Evolutionary conservation across 2,888 invertebrate species (phyloP).

Genomic region (Drosophila niveifrons): DNA sequence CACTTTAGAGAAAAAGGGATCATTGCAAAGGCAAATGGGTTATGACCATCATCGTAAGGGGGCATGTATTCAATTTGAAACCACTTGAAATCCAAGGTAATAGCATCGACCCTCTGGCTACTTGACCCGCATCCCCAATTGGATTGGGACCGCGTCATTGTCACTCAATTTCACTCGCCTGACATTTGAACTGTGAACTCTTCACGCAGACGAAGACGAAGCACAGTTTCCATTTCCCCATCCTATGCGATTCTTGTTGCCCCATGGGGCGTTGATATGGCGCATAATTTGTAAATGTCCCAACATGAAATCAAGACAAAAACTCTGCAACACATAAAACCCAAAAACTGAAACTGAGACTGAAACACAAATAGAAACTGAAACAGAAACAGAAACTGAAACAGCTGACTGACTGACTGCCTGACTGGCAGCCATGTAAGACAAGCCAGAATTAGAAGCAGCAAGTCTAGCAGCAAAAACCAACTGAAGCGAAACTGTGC

Average conservation of each 20-base stretch:
- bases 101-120: constrained; percentile 11
- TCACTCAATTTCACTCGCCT: constrained; percentile 60
- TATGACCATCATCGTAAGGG: constrained; percentile 3
- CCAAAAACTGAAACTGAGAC: constrained; percentile 29
- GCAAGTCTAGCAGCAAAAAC: background rate
- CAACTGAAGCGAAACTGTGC: constrained; percentile 12
- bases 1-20: background rate
- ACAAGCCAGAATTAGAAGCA: constrained; percentile 7
- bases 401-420: constrained; percentile 46
- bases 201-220: constrained; percentile 35
- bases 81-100: constrained; percentile 25
- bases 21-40: background rate
- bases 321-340: constrained; percentile 43
- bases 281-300: constrained; percentile 76
- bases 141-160: constrained; percentile 59
- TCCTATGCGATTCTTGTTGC: background rate
- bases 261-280: constrained; percentile 29
- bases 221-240: constrained; percentile 24
- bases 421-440: constrained; percentile 46
- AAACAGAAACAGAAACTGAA: constrained; percentile 24
- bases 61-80: constrained; percentile 19
- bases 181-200: constrained; percentile 70
- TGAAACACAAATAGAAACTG: constrained; percentile 5
- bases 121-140: constrained; percentile 32
- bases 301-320: constrained; percentile 69